These are phyloP conservation scores for Siderastrea siderea DNA, from an alignment of 92 coral and sea anemone species.

Conservation along the genomic window DNA sequence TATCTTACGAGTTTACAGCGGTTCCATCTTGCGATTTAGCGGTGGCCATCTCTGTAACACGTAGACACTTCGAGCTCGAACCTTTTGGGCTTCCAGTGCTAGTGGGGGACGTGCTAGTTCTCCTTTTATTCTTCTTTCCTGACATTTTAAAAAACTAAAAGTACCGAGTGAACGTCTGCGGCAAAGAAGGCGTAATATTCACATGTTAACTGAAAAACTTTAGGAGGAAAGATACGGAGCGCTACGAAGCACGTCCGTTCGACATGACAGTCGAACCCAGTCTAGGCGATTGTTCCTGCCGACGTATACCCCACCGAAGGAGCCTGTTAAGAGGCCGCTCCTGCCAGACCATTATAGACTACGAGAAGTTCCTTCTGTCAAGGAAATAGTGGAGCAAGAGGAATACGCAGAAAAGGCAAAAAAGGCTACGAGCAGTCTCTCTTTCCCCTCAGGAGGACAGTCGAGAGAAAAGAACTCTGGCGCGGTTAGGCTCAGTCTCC, in stretches of 20 bases:
- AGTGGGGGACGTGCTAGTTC: constrained; percentile 1
- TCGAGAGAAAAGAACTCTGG: no score
- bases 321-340: no score
- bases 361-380: no score
- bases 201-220: background rate
- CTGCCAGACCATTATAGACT: no score
- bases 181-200: background rate
- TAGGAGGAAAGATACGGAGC: background rate
- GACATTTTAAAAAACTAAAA: background rate
- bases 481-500: no score
- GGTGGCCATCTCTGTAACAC: background rate
- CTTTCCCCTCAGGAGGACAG: no score
- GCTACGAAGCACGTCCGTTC: constrained; percentile 2
- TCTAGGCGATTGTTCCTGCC: no score
- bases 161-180: no score
- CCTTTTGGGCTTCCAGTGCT: background rate
- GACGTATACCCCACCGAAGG: no score
- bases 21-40: background rate
- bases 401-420: no score
- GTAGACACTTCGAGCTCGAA: background rate
- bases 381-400: no score
- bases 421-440: no score
- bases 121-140: background rate
- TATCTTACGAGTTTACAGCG: background rate
- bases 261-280: background rate